Percentiles rank a stretch among this genome's conserved stretches.
These are phyloP conservation scores for Aramus guarauna DNA, from an alignment of 2,113 vertebrate genomes.

Conservation along the genomic window DNA sequence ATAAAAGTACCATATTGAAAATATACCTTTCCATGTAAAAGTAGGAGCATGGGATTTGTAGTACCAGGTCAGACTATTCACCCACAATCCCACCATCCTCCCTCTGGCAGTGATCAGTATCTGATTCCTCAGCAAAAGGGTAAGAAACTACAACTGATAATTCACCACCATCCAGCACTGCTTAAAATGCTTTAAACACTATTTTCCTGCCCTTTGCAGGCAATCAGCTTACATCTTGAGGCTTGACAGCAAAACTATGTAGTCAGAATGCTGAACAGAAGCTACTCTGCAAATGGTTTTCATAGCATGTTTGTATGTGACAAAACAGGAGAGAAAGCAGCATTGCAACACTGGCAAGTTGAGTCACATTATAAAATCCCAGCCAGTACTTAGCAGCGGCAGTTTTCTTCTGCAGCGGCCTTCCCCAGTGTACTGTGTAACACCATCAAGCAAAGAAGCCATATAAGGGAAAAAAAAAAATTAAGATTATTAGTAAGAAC, in stretches of 20 bases:
- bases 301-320: neutral
- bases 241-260: conserved; percentile 13
- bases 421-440: neutral
- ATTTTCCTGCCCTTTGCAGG: conserved; percentile 15
- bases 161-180: neutral
- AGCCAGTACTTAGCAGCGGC: neutral
- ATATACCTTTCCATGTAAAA: neutral
- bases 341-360: neutral
- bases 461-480: neutral
- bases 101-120: neutral
- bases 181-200: neutral
- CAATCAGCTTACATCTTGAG: neutral
- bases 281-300: neutral
- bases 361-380: neutral
- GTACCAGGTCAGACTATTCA: neutral
- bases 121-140: neutral
- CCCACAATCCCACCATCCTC: neutral
- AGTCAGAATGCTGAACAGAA: conserved; percentile 22
- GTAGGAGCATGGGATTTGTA: neutral
- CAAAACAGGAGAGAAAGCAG: conserved; percentile 18
- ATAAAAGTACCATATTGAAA: neutral
- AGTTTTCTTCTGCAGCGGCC: neutral
- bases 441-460: neutral
- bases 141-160: neutral
- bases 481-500: conserved; percentile 10